These are phyloP conservation scores for Tyria jacobaeae DNA, from an alignment of 2,888 invertebrate genomes.

Conservation along the genomic window DNA sequence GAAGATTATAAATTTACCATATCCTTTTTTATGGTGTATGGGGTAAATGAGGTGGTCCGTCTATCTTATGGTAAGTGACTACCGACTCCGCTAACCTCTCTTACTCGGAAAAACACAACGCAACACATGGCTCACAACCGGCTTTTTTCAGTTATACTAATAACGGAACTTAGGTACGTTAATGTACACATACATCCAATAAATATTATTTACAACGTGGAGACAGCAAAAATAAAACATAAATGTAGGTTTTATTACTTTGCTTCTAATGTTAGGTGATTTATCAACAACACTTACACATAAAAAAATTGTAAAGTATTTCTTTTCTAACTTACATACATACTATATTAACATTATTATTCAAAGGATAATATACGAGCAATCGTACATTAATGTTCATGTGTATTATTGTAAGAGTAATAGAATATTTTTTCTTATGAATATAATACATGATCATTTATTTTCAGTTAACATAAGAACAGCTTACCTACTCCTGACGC, in stretches of 20 bases:
- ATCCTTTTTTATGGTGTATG: too few relatives aligned
- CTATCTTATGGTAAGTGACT: too few relatives aligned
- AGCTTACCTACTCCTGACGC: too few relatives aligned
- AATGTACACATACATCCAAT: background rate
- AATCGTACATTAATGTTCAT: conserved; percentile 25
- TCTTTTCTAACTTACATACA: conserved; percentile 36
- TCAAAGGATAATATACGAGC: conserved; percentile 32
- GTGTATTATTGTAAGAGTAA: conserved; percentile 29
- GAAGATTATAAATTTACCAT: too few relatives aligned
- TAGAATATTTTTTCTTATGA: conserved; percentile 20
- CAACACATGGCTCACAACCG: too few relatives aligned
- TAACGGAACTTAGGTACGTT: background rate
- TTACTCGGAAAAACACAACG: too few relatives aligned
- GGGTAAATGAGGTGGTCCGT: too few relatives aligned
- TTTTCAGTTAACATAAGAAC: background rate
- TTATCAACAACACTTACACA: conserved; percentile 27
- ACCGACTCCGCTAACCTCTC: too few relatives aligned
- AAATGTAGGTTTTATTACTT: conserved; percentile 36
- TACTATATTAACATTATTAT: conserved; percentile 35
- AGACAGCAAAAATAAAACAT: conserved; percentile 21
- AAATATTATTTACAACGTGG: conserved; percentile 8
- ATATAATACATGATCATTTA: background rate
- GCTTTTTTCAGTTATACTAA: background rate
- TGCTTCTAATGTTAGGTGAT: conserved; percentile 27
- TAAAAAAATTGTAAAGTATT: conserved; percentile 34